Evolutionary conservation across 2,888 invertebrate species (phyloP), one percentile per base, ranked within the genome.

Genomic region (Zonitis immaculata): DNA sequence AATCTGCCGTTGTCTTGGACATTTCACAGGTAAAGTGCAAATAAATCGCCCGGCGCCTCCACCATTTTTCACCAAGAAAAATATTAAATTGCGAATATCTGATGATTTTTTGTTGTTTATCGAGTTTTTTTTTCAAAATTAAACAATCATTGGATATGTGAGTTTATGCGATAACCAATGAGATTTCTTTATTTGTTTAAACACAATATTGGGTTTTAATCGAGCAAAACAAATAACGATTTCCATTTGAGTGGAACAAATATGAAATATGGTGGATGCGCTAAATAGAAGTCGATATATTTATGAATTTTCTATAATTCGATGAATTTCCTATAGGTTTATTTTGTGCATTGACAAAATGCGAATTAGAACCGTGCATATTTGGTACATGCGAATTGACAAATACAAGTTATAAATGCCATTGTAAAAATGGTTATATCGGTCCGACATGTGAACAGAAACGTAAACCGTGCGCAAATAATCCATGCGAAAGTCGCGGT

Each of bases 401-500:
- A 2, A 68, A 66, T 25, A 76, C 72, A 8, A 78, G 77, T 20
- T 76, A 79, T 72, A 73, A 77, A 57, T 91, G 90, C 72, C 77
- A 79, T 42, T 90, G 91, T 71, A 81, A 83, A 32, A 71, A 79
- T 2, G 88, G 87, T 2, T 89, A 84, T 75, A 80, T 80, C 51
- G 89, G 89, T 1, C 72, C 73, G 47, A 79, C 82, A 6, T 91
- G 90, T 70, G 84, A 84, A 45, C 83, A 85, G 70, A 81, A 84
- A 56, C 79, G 83, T 46, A 79, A 82, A 39, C 87, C 88, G 0
- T 91, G 91, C 73, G 84, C 85, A 16, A 79, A 84, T 0, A 80
- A 83, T 60, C 89, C 89, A 0, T 91, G 90, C 71, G 86, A 87
- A 70, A 84, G 84, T 51, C 78, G 88, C 14, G 91, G 91, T 2